A percentile compares a stretch with the other conserved stretches of the same genome.
Conservation (phyloP, 2,113 vertebrate species). For the Calyptommatus sinebrachiatus region DNA sequence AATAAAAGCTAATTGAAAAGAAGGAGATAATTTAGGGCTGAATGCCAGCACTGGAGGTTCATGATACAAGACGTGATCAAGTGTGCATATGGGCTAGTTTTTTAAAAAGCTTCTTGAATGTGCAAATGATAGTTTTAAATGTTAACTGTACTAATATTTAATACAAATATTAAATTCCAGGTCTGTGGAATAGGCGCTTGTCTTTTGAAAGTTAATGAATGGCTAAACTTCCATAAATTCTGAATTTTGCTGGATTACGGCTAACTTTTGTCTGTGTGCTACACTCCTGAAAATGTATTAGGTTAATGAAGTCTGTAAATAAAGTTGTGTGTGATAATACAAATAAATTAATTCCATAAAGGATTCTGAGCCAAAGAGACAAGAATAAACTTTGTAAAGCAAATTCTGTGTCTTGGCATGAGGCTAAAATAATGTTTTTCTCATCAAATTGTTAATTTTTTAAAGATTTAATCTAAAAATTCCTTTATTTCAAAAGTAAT, state of each 20-base stretch:
- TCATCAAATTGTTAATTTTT: too few relatives aligned
- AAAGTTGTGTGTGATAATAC: not conserved
- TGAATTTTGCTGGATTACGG: not conserved
- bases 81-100: not conserved
- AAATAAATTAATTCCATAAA: not conserved
- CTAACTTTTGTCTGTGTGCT: too few relatives aligned
- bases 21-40: constrained; percentile 43
- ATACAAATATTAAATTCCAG: too few relatives aligned
- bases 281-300: not conserved
- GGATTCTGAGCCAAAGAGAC: not conserved
- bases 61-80: not conserved
- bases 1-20: constrained; percentile 40
- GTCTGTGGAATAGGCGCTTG: too few relatives aligned
- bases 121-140: not conserved
- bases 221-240: not conserved
- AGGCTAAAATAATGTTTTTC: too few relatives aligned
- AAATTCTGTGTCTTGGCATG: not conserved
- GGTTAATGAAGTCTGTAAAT: not conserved
- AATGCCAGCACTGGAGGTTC: constrained; percentile 7
- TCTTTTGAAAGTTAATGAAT: not conserved
- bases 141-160: too few relatives aligned
- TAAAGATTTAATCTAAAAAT: too few relatives aligned
- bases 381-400: not conserved
- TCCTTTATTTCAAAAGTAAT: too few relatives aligned
- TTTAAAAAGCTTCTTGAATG: not conserved